Conservation (phyloP, 2,888 invertebrate species). For the Resseliella maxima region DNA sequence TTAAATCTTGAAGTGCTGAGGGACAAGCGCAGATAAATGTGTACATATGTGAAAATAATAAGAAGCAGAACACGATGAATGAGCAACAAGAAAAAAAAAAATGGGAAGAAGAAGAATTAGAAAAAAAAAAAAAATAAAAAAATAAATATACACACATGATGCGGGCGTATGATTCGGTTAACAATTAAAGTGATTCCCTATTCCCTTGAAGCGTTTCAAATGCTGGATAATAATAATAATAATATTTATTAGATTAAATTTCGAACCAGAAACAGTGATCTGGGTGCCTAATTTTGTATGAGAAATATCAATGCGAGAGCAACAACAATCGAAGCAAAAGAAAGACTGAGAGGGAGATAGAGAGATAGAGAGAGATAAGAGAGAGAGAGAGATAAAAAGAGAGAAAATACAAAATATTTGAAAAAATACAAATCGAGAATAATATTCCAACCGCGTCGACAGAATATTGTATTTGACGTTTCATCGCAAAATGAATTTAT, state of each 20-base stretch:
- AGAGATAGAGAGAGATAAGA: no score
- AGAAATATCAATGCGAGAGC: not conserved
- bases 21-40: not conserved
- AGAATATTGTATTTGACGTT: conserved; percentile 20
- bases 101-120: not conserved
- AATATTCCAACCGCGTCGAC: not conserved
- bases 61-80: no score
- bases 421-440: not conserved
- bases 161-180: conserved; percentile 2
- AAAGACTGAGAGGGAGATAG: no score
- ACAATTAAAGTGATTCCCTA: conserved; percentile 8
- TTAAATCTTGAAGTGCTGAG: conserved; percentile 20
- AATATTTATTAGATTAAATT: conserved; percentile 41
- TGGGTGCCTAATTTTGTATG: not conserved
- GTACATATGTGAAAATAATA: no score
- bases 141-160: not conserved
- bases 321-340: not conserved
- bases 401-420: no score
- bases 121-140: not conserved
- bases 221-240: not conserved
- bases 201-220: not conserved
- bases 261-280: not conserved
- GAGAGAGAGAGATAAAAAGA: no score
- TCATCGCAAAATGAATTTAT: conserved; percentile 15
- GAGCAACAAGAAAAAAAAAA: not conserved